Evolutionary conservation across 2,888 invertebrate species (phyloP), one percentile per base, ranked within the genome.

Genomic region (Serrognathus titanus): DNA sequence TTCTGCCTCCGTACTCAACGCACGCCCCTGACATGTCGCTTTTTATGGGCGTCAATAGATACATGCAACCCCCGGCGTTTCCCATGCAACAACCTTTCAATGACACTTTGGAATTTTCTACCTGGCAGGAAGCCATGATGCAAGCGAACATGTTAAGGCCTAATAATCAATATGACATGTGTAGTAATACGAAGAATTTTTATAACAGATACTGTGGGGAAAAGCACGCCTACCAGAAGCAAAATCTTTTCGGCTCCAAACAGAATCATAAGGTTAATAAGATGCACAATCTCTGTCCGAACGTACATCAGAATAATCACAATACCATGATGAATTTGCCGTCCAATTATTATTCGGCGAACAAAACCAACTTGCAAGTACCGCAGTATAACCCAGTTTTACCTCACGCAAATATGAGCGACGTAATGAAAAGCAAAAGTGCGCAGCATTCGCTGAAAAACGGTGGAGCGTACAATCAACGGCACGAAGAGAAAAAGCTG

Each of bases 71-170:
- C 8, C 43, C 61, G 3, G 50, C 61, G 11, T 63, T 63, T 38
- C 57, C 63, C 10, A 53, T 63, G 55, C 64, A 58, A 52, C 55
- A 61, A 48, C 73, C 73, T 8, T 63, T 77, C 80, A 83, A 82
- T 60, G 83, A 80, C 64, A 79, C 82, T 16, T 72, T 85, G 64
- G 84, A 85, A 64, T 75, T 84, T 64, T 84, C 85, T 0, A 81
- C 88, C 80, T 88, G 88, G 87, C 88, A 88, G 67, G 87, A 89
- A 71, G 83, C 84, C 2, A 80, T 87, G 78, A 78, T 82, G 56
- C 75, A 75, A 63, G 71, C 73, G 8, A 72, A 69, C 56, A 61
- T 74, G 57, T 56, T 74, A 31, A 64, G 73, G 49, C 69, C 69
- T 51, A 75, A 74, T 58, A 67, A 64, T 51, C 67, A 68, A 11